Percentiles rank a stretch among this genome's conserved stretches.
Evolutionary conservation across 2,113 vertebrate species (phyloP).

Genomic region (Stomatorhinus ivindoensis): DNA sequence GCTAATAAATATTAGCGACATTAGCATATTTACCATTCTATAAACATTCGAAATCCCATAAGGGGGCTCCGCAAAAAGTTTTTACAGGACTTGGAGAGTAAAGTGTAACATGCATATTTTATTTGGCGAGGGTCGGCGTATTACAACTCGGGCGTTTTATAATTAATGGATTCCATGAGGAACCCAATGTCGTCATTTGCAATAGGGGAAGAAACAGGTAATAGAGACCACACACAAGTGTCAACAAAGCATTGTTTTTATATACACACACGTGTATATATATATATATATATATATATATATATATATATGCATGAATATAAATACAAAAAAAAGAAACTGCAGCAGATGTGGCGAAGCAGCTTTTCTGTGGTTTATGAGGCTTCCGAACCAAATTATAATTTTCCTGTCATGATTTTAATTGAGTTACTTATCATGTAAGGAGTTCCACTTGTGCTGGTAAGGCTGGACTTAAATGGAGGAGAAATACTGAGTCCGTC

Average conservation of each 20-base stretch:
- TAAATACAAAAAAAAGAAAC: background rate
- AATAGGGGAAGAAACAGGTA: background rate
- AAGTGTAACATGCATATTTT: background rate
- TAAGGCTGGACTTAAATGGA: constrained; percentile 8
- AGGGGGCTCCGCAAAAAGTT: background rate
- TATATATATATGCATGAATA: background rate
- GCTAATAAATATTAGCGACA: background rate
- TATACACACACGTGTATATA: background rate
- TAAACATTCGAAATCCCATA: background rate
- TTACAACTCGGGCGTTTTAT: background rate
- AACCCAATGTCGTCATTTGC: background rate
- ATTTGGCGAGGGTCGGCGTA: background rate
- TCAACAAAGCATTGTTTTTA: background rate
- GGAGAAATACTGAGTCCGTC: background rate
- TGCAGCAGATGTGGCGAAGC: background rate
- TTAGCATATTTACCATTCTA: background rate
- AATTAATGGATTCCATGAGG: background rate
- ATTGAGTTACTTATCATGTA: constrained; percentile 15
- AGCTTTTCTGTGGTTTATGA: constrained; percentile 18
- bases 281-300: background rate
- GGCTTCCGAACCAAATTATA: constrained; percentile 13
- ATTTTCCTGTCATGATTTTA: constrained; percentile 21
- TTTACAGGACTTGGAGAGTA: background rate
- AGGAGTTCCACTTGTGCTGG: background rate
- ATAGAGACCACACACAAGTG: background rate